phyloP scores from a whole-genome alignment of 2,797 vertebrate genomes.

The Synanceia verrucosa region DNA sequence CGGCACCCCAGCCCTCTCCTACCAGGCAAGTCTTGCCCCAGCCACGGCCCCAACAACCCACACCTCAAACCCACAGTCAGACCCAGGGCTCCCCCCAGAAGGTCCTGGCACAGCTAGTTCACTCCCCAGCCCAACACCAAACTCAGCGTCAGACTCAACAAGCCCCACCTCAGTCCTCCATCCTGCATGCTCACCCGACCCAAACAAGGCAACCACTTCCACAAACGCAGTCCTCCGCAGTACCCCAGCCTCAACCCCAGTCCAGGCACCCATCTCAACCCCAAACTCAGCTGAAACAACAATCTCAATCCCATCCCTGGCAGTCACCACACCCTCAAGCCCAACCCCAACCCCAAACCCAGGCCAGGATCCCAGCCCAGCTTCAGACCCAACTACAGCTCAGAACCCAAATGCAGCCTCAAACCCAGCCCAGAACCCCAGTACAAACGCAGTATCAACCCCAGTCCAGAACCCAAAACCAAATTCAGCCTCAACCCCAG shows the following conservation, averaged over 20 bases:
- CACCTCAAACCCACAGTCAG: slow-evolving; percentile 48
- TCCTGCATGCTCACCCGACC: slow-evolving; percentile 39
- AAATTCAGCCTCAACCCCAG: slow-evolving; percentile 7
- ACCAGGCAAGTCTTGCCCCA: slow-evolving; percentile 43
- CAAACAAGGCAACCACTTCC: slow-evolving; percentile 51
- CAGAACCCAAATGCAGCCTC: slow-evolving; percentile 19
- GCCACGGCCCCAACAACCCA: slow-evolving; percentile 27
- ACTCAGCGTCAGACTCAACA: slow-evolving; percentile 45
- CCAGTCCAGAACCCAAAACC: slow-evolving; percentile 19
- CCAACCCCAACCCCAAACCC: too few relatives aligned
- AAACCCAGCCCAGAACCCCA: slow-evolving; percentile 11
- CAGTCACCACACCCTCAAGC: slow-evolving; percentile 40
- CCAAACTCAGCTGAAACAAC: slow-evolving; percentile 48
- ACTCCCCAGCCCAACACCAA: slow-evolving; percentile 40
- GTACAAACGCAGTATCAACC: slow-evolving; percentile 5
- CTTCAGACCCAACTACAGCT: slow-evolving; percentile 29
- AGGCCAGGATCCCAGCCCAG: slow-evolving; percentile 29
- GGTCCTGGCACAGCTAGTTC: slow-evolving; percentile 30
- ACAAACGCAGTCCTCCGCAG: slow-evolving; percentile 42
- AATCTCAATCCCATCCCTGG: slow-evolving; percentile 32
- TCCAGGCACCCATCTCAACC: slow-evolving; percentile 40
- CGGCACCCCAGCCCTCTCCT: slow-evolving; percentile 39
- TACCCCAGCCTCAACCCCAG: slow-evolving; percentile 40
- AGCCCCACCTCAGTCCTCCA: slow-evolving; percentile 40
- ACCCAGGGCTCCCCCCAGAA: slow-evolving; percentile 45